These are phyloP conservation scores for Cephus spinipes DNA, from an alignment of 2,888 invertebrate species.

Conservation along the genomic window DNA sequence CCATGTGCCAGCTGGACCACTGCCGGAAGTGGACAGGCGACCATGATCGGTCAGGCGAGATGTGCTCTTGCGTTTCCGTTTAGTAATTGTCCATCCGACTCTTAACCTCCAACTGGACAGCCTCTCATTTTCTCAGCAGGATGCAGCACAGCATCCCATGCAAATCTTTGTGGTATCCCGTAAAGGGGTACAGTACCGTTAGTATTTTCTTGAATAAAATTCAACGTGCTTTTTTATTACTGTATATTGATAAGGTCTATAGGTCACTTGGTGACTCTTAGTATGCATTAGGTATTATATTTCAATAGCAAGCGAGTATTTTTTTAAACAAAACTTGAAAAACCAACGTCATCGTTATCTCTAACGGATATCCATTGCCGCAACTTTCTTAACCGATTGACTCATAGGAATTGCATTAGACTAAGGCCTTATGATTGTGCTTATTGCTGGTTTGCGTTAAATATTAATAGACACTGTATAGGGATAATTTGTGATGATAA, in stretches of 20 bases:
- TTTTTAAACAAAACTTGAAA: neutral
- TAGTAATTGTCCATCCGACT: slow-evolving; percentile 14
- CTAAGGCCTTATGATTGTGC: no score
- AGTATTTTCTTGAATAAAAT: neutral
- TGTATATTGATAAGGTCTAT: neutral
- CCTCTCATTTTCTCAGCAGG: neutral
- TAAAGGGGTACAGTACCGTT: neutral
- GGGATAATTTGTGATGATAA: no score
- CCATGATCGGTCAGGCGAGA: neutral
- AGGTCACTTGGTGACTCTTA: neutral
- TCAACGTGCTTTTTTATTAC: neutral
- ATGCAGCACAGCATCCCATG: neutral
- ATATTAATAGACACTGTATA: neutral
- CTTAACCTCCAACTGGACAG: neutral
- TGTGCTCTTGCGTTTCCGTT: slow-evolving; percentile 20
- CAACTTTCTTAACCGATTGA: neutral
- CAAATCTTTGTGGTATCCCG: neutral
- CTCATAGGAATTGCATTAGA: neutral
- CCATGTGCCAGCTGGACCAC: slow-evolving; percentile 25
- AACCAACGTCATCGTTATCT: neutral
- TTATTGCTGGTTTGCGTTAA: neutral
- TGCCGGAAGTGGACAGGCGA: slow-evolving; percentile 25
- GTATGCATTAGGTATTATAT: neutral
- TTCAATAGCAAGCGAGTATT: neutral
- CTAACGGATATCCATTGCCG: neutral